Base-by-base conservation (phyloP, 2,797 vertebrate genomes). In the Molossus alvarezi region DNA sequence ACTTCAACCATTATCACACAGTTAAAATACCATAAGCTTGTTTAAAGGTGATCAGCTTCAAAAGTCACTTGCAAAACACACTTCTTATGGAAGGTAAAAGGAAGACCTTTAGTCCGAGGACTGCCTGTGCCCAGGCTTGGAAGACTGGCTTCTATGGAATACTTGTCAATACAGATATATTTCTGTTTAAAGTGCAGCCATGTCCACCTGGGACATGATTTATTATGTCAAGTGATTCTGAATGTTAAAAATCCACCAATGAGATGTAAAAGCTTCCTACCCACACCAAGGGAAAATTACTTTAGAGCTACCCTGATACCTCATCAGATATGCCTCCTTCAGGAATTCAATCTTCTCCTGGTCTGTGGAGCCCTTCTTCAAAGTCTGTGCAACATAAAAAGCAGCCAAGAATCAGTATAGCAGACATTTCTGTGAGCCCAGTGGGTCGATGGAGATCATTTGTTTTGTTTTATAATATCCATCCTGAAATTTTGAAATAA, bases 281-380 rank as follows among this genome's bases (percentile, higher is more conserved):
- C 7, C 53, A 65, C 29, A 69, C 4, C 0, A 94, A 97, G 37
- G 14, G 6, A 88, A 60, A 64, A n/a, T 72, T 57, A 55, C 23
- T 82, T 58, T 67, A 88, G 33, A 77, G 53, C 3, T 83, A 2
- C n/a, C 23, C 55, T 51, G 6, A 89, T 98, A 99, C 98, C 98
- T 99, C 98, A 99, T 99, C 69, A 99, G 93, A 95, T 98, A 98
- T 53, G 98, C 98, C 94, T 99, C 99, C 96, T 99, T 99, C 95
- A 99, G 91, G 97, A 99, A 99, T 87, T 99, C 99, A 0, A 95
- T 97, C 98, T 99, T 99, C 97, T 99, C 98, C 0, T 98, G 97
- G 82, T 98, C 98, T 53, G 98, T 99, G 0, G 98, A 98, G 41
- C 98, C 98, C 77, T 97, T 98, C 96, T 98, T 99, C 91, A 99